These are phyloP conservation scores for Scolopax bukidnonensis DNA, from an alignment of 2,797 vertebrate genomes.

Conservation along the genomic window DNA sequence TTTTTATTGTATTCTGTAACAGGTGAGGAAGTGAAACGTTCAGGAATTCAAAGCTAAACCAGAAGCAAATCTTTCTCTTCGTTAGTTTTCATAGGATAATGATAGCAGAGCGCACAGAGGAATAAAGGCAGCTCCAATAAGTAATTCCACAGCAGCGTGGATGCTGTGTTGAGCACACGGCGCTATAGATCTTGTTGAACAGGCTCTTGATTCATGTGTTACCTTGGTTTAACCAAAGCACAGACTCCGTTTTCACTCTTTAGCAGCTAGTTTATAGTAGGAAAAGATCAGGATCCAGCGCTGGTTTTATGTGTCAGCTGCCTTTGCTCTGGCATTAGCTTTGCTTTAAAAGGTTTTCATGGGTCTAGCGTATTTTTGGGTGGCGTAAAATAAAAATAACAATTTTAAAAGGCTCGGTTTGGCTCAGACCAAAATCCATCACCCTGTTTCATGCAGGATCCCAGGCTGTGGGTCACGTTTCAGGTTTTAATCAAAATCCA, in stretches of 20 bases:
- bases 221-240: not conserved
- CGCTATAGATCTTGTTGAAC: not conserved
- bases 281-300: conserved; percentile 1
- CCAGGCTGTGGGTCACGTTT: not conserved
- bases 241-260: conserved; percentile 21
- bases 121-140: not conserved
- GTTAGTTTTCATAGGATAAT: not conserved
- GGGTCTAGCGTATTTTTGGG: not conserved
- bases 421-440: not conserved
- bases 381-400: not conserved
- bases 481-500: not conserved
- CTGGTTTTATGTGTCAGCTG: not conserved
- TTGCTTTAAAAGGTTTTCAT: not conserved
- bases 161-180: not conserved
- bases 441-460: not conserved
- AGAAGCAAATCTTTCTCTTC: not conserved
- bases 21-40: not conserved
- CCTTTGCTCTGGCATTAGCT: conserved; percentile 10
- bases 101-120: not conserved
- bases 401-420: not conserved
- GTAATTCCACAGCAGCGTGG: not conserved
- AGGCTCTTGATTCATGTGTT: not conserved
- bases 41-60: not conserved
- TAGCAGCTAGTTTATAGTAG: conserved; percentile 6
- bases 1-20: not conserved